Base-by-base conservation (phyloP, 2,113 vertebrate species). In the Cyprinodon variegatus region DNA sequence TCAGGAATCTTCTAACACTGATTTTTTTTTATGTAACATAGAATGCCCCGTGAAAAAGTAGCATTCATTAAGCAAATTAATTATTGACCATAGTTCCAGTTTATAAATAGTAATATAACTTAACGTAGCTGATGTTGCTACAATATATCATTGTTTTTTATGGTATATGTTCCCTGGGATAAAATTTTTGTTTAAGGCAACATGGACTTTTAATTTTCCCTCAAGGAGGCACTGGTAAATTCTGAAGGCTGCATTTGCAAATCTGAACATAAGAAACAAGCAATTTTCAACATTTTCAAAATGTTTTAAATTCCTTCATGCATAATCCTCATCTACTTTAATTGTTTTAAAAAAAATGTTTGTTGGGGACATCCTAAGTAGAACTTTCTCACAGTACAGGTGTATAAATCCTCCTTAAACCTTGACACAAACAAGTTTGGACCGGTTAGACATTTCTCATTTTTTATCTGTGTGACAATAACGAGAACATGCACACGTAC, bases 321-420 rank as follows among this genome's bases (percentile, higher is more conserved):
- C 61, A 12, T 12, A 20, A 12, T 71, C n/a, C 41, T 36, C 46
- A 41, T 29, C 40, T 12, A 9, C 50, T 60, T 39, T 14, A 36
- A 60, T 12, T 6, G 38, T 15, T 5, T 14, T 60, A 1, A 22
- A 29, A 29, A 29, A 29, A 29, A 29, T 29, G 29, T 70, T 11
- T n/a, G n/a, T 17, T 12, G 36, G 1, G 68, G 12, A 5, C 53
- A 61, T 65, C 53, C 38, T 14, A 36, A 50, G 22, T 37, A 11
- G 38, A 38, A 45, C 39, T 4, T 20, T 4, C 65, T 63, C 38
- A 37, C 67, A 45, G 38, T 17, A 40, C 59, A n/a, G 48, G 5
- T 36, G 11, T 14, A 74, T 11, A 63, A 81, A 79, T 39, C 75
- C 63, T 15, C n/a, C 38, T 67, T 66, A 76, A 81, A 76, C 4